Evolutionary conservation across 2,888 invertebrate genomes (phyloP), one percentile per base, ranked within the genome.

Genomic region (Drosophila neotestacea): DNA sequence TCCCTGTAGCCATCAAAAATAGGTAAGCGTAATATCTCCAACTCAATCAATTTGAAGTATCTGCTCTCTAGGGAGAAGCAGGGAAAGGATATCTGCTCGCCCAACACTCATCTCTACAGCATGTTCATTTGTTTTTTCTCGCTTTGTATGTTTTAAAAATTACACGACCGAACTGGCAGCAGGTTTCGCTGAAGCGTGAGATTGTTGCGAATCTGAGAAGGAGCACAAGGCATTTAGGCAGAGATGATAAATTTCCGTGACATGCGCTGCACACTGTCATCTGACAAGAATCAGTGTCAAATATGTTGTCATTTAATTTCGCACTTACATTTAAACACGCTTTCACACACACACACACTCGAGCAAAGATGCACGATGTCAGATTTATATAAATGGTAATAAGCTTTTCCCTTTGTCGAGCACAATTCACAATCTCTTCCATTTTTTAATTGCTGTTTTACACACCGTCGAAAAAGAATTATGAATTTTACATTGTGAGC

Each of bases 221-320:
- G 28, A 44, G 13, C 28, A 6, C 48, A 47, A 34, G 65, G 67
- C 85, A 79, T 77, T 89, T 88, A 88, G 87, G 71, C 73, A 68
- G 70, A 55, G 76, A 79, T 88, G 89, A 85, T 85, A 88, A 85
- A 88, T 88, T 87, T 89, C 77, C 79, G 73, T 84, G 85, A 81
- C 81, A 79, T 70, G 74, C 73, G 58, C 81, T 64, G 74, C 70
- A 73, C 87, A 68, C 73, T 85, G 89, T 85, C 80, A 61, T 74
- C 72, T 85, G 89, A 85, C 85, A 85, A 85, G 85, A 85, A 85
- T 89, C 85, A 85, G 85, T 85, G 85, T 85, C 85, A 85, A 85
- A 85, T 89, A 85, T 89, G 89, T 89, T 85, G 85, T 85, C 85
- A 85, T 85, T 89, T 85, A 89, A 85, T 85, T 85, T 85, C 86